phyloP scores from a whole-genome alignment of 2,888 invertebrate genomes.

The Chironomus tentans region DNA sequence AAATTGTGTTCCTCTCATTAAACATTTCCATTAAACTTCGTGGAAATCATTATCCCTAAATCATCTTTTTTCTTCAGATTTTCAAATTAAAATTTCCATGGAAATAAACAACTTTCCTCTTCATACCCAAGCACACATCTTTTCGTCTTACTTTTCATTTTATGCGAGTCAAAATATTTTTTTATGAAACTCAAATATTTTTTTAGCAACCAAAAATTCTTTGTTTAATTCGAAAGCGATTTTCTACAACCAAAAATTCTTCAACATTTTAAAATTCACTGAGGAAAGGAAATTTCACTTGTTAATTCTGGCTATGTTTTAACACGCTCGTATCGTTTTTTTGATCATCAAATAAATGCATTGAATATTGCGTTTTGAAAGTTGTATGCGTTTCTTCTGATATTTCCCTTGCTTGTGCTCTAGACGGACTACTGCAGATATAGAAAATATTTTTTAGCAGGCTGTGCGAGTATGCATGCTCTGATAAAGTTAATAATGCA shows the following conservation, averaged over 20 bases:
- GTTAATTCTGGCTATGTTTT: not conserved
- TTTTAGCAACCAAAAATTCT: not conserved
- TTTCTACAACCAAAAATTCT: not conserved
- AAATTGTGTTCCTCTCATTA: too few species aligned
- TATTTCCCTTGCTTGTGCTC: too few species aligned
- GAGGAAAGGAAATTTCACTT: not conserved
- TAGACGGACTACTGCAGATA: not conserved
- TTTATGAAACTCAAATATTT: too few species aligned
- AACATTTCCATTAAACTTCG: too few species aligned
- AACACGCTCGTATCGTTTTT: not conserved
- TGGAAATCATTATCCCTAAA: too few species aligned
- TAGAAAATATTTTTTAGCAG: not conserved
- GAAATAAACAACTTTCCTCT: too few species aligned
- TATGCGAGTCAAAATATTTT: too few species aligned
- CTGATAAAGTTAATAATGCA: constrained; percentile 18
- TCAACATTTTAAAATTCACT: not conserved
- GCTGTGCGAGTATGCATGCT: constrained; percentile 3
- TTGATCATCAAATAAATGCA: not conserved
- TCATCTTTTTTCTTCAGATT: too few species aligned
- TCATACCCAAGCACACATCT: too few species aligned
- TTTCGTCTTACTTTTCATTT: too few species aligned
- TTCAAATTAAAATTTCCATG: too few species aligned
- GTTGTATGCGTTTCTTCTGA: not conserved
- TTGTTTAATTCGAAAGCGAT: not conserved
- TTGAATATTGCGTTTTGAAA: not conserved